A percentile compares a stretch with the other conserved stretches of the same genome.
Conservation (phyloP, 2,797 vertebrate species). For the Nyctalus aviator region DNA sequence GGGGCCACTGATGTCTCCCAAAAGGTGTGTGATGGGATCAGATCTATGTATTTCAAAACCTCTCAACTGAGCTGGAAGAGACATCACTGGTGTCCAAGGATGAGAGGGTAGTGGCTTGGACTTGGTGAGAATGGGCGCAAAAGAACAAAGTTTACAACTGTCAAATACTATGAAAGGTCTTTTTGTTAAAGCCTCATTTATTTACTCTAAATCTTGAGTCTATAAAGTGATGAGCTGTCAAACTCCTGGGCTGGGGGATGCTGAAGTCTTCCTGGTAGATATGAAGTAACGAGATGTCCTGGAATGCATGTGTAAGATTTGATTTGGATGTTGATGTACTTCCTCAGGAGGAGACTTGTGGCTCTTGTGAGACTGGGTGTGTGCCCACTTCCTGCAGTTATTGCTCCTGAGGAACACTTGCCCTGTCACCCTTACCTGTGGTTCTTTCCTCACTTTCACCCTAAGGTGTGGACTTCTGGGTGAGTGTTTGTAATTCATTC, state of each 20-base stretch:
- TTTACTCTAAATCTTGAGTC: background rate
- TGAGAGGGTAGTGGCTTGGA: background rate
- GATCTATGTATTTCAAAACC: background rate
- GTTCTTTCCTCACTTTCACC: slow-evolving; percentile 49
- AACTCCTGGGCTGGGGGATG: background rate
- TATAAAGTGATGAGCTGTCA: background rate
- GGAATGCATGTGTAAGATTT: background rate
- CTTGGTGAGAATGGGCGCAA: background rate
- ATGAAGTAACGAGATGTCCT: background rate
- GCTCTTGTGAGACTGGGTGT: background rate
- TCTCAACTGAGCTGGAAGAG: background rate
- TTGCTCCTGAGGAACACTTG: background rate
- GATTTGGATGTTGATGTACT: background rate
- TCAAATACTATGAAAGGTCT: background rate
- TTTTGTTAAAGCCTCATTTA: background rate
- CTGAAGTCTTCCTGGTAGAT: background rate
- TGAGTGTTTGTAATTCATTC: slow-evolving; percentile 19
- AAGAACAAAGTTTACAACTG: background rate
- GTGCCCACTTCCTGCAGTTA: too few species aligned
- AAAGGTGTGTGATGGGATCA: background rate
- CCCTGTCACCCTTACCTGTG: background rate
- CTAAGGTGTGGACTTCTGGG: slow-evolving; percentile 34
- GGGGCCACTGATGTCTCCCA: background rate
- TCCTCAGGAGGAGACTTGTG: background rate
- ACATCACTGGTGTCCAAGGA: background rate